Base-by-base conservation (phyloP, 1,140 invertebrate species). In the Chelonus insularis region DNA sequence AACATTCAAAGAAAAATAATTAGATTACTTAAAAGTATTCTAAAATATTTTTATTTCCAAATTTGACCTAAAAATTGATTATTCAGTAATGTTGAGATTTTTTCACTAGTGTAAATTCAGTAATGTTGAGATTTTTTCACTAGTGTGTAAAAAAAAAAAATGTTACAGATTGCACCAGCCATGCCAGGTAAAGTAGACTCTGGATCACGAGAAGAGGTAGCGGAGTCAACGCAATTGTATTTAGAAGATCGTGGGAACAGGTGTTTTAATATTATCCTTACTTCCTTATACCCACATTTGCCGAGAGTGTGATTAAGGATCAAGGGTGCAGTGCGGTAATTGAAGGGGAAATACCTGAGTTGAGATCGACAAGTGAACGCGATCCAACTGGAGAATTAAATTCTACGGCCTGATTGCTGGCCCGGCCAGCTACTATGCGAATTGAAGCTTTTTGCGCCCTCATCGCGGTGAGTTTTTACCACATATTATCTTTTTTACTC, bases 361-460 rank as follows among this genome's bases (percentile, higher is more conserved):
- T 18, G n/a, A 25, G 23, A 48, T 48, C 12, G 41, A 16, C 41
- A 43, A 8, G 41, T 16, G 12, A 50, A 39, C 23, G 14, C 12
- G 37, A 70, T 75, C 75, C 71, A 68, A 72, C 73, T 72, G 69
- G 55, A 61, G 68, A 71, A 69, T 72, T 72, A 57, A 54, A 70
- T 78, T 62, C 69, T 69, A 75, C 76, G 77, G 78, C 79, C 77
- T 79, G 70, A 59, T 67, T 68, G 78, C 78, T 80, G 79, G 78
- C 77, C 77, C 73, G 79, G 78, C 78, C 78, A 81, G 78, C 79
- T 81, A 81, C 78, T 80, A 81, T 81, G 79, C 78, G 76, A 81
- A 81, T 81, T 80, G 78, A 75, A 79, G 79, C 74, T 80, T 75
- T 78, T 73, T 70, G 72, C 68, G 70, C 72, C 76, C 72, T 80